Evolutionary conservation across 2,113 vertebrate genomes (phyloP), one percentile per base, ranked within the genome.

Genomic region (Notothenia rossii): DNA sequence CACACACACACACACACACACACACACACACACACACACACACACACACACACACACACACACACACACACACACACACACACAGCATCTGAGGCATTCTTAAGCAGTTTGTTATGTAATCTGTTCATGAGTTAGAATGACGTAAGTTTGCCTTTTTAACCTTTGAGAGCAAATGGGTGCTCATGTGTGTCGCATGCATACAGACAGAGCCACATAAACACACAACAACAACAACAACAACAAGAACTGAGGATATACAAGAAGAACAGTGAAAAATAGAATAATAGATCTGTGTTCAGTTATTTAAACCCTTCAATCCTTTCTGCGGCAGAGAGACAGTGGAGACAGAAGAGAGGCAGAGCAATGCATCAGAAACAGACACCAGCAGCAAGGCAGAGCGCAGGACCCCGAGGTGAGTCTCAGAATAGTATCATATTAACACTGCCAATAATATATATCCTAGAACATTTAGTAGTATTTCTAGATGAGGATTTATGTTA

Each of bases 241-340:
- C 4, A 45, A 17, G 7, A 72, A 49, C 12, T 40, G 29, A 61
- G 45, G 10, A 56, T 36, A 43, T 20, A 36, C 20, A 45, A 59
- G 6, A 58, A 22, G 20, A 51, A 54, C 12, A 33, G 6, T 10
- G 10, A 11, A 40, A 51, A 11, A 43, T 15, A 36, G 45, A 59
- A 10, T 40, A 62, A 14, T 0, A 36, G 49, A 10, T 1, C 49
- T 64, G 3, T 51, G 86, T 45, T 95, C 90, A 25, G 58, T 62
- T 73, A 20, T 3, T 88, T 91, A 81, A 96, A 95, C 91, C 91
- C 94, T 82, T 92, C 50, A 46, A 33, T 68, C 59, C 4, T 67
- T 58, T 50, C 17, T 7, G 29, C 46, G 33, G 68, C 63, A 92
- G 88, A 58, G 67, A 70, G 48, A 63, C 59, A 43, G 29, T 49